These are phyloP conservation scores for Diaperis boleti DNA, from an alignment of 2,888 invertebrate genomes.

Conservation along the genomic window DNA sequence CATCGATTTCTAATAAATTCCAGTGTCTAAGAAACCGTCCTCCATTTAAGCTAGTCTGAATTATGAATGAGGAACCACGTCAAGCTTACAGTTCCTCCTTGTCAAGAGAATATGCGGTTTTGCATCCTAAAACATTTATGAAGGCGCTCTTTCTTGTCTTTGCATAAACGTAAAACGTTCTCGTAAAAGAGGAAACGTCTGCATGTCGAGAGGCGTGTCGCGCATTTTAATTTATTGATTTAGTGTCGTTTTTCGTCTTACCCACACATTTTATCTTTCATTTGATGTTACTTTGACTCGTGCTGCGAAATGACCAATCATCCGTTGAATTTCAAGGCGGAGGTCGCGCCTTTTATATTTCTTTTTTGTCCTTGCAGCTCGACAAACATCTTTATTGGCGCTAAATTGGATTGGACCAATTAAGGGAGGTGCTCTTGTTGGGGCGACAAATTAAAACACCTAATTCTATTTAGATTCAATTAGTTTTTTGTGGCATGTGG, in stretches of 20 bases:
- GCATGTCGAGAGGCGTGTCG: not conserved
- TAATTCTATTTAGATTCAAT: no score
- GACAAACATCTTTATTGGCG: no score
- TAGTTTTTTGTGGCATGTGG: no score
- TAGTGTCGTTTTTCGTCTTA: not conserved
- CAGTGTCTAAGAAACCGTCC: not conserved
- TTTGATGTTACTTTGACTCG: not conserved
- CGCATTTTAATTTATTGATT: not conserved
- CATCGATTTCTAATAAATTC: not conserved
- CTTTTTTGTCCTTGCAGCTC: no score
- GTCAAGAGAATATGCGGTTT: not conserved
- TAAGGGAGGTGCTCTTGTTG: no score
- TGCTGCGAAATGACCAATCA: no score
- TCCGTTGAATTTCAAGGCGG: no score
- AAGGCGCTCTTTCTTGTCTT: not conserved
- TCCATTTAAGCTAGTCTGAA: not conserved
- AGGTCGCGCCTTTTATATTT: no score
- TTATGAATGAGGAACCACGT: not conserved
- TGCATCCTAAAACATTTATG: not conserved
- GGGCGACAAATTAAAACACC: no score
- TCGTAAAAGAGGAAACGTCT: not conserved
- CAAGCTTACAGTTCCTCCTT: not conserved
- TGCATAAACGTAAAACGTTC: not conserved
- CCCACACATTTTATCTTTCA: no score
- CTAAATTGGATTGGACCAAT: no score